A percentile compares a stretch with the other conserved stretches of the same genome.
phyloP scores from a whole-genome alignment of 2,113 vertebrate species.

The Pterocles orientalis region DNA sequence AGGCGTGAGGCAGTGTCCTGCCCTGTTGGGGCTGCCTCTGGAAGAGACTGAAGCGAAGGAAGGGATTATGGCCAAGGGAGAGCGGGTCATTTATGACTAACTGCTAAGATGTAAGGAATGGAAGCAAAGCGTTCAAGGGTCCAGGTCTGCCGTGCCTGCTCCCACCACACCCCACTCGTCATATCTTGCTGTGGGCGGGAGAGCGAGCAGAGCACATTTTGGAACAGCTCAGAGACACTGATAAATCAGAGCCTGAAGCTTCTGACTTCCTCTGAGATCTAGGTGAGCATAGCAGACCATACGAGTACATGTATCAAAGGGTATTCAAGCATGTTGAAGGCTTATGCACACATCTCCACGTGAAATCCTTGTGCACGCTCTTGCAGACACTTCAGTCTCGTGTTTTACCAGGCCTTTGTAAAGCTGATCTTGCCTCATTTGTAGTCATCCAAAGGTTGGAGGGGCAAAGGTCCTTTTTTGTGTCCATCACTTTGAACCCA shows the following conservation, averaged over 20 bases:
- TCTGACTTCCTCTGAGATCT: neutral
- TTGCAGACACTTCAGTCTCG: neutral
- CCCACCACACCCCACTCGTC: neutral
- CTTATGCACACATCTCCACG: neutral
- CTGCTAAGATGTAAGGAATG: neutral
- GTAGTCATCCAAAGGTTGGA: neutral
- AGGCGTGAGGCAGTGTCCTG: neutral
- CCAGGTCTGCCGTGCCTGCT: neutral
- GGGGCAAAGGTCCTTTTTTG: neutral
- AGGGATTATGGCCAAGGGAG: neutral
- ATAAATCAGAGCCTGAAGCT: neutral
- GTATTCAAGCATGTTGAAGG: neutral
- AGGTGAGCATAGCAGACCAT: neutral
- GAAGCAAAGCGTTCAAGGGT: neutral
- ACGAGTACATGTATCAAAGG: neutral
- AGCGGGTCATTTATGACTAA: neutral
- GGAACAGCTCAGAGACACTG: neutral
- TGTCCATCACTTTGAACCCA: neutral
- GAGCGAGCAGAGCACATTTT: accelerated
- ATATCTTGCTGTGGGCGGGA: neutral
- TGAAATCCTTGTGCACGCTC: neutral
- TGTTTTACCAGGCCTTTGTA: neutral
- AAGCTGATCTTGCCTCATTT: neutral
- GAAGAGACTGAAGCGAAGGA: neutral
- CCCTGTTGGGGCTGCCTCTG: neutral